Conservation (phyloP, 2,113 vertebrate genomes). For the Chiloscyllium plagiosum region DNA sequence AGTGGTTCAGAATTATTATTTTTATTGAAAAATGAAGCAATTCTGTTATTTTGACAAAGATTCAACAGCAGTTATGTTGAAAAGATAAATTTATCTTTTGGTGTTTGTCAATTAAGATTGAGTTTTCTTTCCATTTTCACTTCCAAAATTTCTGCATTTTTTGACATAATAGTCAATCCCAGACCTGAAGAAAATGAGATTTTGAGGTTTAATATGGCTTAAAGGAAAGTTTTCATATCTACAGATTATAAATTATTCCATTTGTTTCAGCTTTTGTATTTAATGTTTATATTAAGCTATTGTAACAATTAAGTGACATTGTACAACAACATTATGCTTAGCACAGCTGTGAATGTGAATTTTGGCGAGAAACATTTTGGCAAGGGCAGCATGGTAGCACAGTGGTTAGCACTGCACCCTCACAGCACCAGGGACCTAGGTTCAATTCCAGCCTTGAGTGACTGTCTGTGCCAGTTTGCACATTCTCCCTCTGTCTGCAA, state of each 20-base stretch:
- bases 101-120: not conserved
- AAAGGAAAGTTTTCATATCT: not conserved
- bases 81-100: not conserved
- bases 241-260: not conserved
- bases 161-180: no score
- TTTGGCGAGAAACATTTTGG: not conserved
- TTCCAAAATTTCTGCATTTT: not conserved
- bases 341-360: not conserved
- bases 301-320: not conserved
- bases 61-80: not conserved
- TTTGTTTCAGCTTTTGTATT: not conserved
- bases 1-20: slow-evolving; percentile 6
- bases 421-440: no score
- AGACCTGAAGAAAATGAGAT: not conserved
- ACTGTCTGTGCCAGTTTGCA: no score
- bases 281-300: slow-evolving; percentile 5
- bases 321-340: not conserved
- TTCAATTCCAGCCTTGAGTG: no score
- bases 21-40: not conserved
- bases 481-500: no score
- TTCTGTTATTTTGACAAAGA: not conserved
- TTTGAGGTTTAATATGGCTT: not conserved
- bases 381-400: no score
- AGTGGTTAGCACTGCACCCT: no score
- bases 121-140: not conserved